Percentiles rank a stretch among this genome's conserved stretches.
Evolutionary conservation across 2,113 vertebrate species (phyloP).

Genomic region (Microcebus jonahi): DNA sequence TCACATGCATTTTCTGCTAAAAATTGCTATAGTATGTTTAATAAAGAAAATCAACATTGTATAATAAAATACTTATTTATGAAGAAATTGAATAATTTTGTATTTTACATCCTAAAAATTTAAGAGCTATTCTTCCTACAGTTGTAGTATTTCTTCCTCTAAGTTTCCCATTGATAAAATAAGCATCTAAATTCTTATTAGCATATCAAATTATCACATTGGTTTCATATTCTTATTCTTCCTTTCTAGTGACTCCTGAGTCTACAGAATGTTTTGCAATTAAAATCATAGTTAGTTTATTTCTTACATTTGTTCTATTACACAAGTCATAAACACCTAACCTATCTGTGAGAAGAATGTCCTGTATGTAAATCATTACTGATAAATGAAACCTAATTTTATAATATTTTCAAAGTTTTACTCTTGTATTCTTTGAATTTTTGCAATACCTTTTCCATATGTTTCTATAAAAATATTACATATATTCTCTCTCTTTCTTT

Average conservation of each 20-base stretch:
- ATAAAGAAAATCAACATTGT: not conserved
- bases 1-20: not conserved
- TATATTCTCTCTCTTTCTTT: not conserved
- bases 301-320: not conserved
- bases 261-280: not conserved
- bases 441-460: not conserved
- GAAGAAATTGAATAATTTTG: not conserved
- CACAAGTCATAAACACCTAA: not conserved
- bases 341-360: not conserved
- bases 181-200: not conserved
- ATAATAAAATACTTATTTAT: not conserved
- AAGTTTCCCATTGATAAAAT: not conserved
- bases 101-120: not conserved
- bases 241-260: not conserved
- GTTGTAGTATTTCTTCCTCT: not conserved
- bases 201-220: conserved; percentile 5
- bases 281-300: not conserved
- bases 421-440: not conserved
- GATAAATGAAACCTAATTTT: not conserved
- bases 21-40: not conserved
- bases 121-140: not conserved
- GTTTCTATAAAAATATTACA: not conserved
- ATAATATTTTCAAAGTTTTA: not conserved
- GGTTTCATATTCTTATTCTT: not conserved
- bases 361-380: not conserved